Evolutionary conservation across 2,113 vertebrate genomes (phyloP).

Genomic region (Triplophysa siluroides): DNA sequence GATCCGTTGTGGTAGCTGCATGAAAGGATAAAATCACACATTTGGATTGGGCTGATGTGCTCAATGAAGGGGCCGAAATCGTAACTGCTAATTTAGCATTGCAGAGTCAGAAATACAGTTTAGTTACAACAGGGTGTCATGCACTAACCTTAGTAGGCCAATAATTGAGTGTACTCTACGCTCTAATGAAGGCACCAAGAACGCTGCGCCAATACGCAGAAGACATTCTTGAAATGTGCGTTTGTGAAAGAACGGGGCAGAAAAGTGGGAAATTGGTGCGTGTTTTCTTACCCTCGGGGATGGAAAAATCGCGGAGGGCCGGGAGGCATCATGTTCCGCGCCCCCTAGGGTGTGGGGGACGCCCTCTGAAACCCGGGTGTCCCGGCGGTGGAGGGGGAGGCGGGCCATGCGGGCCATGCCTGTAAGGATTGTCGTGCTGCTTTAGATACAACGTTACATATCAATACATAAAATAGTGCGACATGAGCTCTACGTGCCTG

Average conservation of each 20-base stretch:
- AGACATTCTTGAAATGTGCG: neutral
- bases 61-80: constrained; percentile 60
- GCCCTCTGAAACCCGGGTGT: constrained; percentile 71
- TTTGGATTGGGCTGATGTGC: constrained; percentile 69
- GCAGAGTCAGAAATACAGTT: constrained; percentile 13
- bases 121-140: constrained; percentile 25
- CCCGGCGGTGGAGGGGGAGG: constrained; percentile 66
- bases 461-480: neutral
- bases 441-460: no score
- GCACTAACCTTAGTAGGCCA: constrained; percentile 16
- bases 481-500: constrained; percentile 52
- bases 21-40: constrained; percentile 81
- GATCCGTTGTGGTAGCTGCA: constrained; percentile 82
- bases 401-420: constrained; percentile 65
- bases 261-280: neutral
- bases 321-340: constrained; percentile 58
- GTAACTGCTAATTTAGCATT: constrained; percentile 9
- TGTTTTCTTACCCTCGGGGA: constrained; percentile 71
- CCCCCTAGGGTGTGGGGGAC: constrained; percentile 63
- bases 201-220: neutral
- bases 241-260: neutral
- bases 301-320: constrained; percentile 67
- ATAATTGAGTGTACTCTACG: neutral
- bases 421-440: constrained; percentile 20
- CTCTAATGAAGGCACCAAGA: neutral